phyloP scores from a whole-genome alignment of 2,797 vertebrate genomes.

The Pseudochirops corinnae region DNA sequence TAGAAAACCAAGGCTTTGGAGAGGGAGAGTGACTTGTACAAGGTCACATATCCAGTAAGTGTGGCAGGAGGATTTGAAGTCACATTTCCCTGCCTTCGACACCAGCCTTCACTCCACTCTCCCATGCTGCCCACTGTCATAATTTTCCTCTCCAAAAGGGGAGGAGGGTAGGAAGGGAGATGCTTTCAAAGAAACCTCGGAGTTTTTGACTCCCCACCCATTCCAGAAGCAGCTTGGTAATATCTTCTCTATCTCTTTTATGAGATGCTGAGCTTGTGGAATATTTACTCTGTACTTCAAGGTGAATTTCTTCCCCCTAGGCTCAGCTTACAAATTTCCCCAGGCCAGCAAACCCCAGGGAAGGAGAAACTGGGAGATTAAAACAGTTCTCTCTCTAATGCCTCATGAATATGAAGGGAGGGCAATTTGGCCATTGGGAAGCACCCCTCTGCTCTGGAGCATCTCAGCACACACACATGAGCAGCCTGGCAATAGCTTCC shows the following conservation, averaged over 20 bases:
- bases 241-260: neutral
- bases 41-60: neutral
- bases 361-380: neutral
- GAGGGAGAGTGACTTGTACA: neutral
- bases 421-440: accelerated
- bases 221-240: neutral
- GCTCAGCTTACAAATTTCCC: neutral
- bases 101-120: neutral
- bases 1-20: neutral
- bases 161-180: neutral
- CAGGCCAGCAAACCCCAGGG: neutral
- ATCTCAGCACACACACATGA: neutral
- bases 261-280: neutral
- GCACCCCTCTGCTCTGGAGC: neutral
- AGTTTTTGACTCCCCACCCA: neutral
- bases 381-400: neutral
- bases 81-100: neutral
- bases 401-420: neutral
- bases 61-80: neutral
- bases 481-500: neutral
- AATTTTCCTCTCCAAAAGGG: neutral
- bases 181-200: neutral
- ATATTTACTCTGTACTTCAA: neutral
- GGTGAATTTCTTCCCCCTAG: neutral
- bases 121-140: neutral